A percentile compares a stretch with the other conserved stretches of the same genome.
phyloP scores from a whole-genome alignment of 1,140 invertebrate species.

The Zaprionus davidi region DNA sequence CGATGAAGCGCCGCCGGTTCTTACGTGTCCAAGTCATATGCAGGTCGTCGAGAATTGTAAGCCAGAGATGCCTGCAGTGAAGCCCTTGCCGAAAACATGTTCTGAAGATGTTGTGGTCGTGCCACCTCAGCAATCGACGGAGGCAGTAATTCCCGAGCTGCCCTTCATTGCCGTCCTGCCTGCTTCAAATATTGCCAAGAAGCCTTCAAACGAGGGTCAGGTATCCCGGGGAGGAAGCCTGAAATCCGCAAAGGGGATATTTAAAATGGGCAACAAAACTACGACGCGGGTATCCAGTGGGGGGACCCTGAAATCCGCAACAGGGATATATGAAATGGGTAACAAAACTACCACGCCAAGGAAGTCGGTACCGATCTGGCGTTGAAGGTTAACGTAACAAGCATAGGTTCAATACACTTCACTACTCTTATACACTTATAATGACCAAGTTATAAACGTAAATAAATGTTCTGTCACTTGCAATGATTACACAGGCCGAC shows the following conservation, averaged over 20 bases:
- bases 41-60: conserved; percentile 25
- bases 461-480: too few species aligned
- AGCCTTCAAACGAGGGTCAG: background rate
- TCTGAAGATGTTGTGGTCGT: background rate
- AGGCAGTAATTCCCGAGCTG: background rate
- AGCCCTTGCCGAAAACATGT: background rate
- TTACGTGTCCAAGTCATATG: conserved; percentile 44
- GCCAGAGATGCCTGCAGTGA: background rate
- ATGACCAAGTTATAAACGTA: too few species aligned
- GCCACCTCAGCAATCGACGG: background rate
- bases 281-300: too few species aligned
- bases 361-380: too few species aligned
- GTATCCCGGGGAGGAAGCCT: background rate
- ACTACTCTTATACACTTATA: too few species aligned
- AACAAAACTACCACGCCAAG: too few species aligned
- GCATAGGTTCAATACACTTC: too few species aligned
- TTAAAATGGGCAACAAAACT: background rate
- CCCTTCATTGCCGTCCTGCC: conserved; percentile 1
- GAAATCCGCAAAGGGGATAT: background rate
- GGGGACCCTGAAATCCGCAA: too few species aligned
- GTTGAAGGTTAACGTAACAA: too few species aligned
- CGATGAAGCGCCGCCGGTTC: conserved; percentile 21
- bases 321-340: too few species aligned
- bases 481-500: too few species aligned
- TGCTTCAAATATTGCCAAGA: background rate